phyloP scores from a whole-genome alignment of 2,113 vertebrate genomes.

The Trematocara variabile region DNA sequence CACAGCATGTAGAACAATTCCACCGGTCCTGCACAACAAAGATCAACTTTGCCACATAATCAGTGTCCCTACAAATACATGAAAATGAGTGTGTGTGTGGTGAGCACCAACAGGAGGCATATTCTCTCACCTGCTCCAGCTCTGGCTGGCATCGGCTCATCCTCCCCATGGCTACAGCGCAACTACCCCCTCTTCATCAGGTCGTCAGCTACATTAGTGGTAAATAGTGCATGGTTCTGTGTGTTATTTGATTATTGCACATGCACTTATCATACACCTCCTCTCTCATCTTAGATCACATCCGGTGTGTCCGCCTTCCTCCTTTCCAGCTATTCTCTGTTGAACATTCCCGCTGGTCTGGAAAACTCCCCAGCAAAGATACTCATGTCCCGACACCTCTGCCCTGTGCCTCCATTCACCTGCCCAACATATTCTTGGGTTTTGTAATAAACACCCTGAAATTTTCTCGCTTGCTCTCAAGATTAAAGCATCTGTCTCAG shows the following conservation, averaged over 20 bases:
- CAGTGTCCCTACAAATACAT: not conserved
- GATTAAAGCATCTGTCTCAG: not conserved
- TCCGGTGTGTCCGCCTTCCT: not conserved
- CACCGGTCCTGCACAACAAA: not conserved
- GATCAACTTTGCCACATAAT: not conserved
- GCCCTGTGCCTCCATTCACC: not conserved
- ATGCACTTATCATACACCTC: not conserved
- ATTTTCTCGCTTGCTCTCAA: not conserved
- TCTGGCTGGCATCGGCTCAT: not conserved
- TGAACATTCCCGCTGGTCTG: not conserved
- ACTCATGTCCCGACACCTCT: not conserved
- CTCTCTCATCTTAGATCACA: not conserved
- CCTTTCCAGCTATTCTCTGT: not conserved
- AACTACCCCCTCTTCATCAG: not conserved
- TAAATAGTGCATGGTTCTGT: rapidly evolving
- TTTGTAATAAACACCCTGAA: not conserved
- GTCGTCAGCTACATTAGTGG: not conserved
- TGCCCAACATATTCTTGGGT: not conserved
- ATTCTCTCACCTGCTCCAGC: not conserved
- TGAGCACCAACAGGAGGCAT: not conserved
- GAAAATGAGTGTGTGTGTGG: not conserved
- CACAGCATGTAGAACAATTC: not conserved
- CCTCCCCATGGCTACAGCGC: not conserved
- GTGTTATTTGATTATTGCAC: not conserved
- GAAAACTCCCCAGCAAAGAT: not conserved